These are phyloP conservation scores for Sturnus vulgaris DNA, from an alignment of 2,113 vertebrate species.

Conservation along the genomic window DNA sequence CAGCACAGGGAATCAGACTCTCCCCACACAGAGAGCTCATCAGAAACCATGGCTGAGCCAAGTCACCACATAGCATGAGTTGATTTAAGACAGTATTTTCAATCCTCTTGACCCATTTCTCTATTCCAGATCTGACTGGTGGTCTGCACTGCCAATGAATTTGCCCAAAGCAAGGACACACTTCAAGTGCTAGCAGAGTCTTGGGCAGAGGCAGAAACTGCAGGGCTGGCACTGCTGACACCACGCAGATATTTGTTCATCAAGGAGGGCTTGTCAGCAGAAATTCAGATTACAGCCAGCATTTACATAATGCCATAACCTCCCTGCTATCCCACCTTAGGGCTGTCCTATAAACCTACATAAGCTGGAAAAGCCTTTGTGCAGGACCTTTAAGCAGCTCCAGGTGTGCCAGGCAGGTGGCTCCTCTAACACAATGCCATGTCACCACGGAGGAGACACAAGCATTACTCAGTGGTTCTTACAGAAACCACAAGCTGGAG, in stretches of 20 bases:
- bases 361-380: background rate
- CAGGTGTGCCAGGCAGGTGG: background rate
- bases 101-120: background rate
- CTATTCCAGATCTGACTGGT: background rate
- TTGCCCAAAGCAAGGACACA: background rate
- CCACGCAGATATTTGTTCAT: background rate
- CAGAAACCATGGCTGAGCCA: background rate
- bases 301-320: background rate
- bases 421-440: background rate
- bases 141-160: background rate
- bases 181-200: background rate
- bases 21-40: background rate
- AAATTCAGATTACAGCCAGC: background rate
- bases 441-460: background rate
- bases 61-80: background rate
- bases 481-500: background rate
- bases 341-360: background rate
- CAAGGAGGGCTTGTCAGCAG: background rate
- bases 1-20: fast-evolving
- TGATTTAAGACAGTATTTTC: background rate
- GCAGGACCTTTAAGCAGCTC: background rate
- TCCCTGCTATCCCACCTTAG: background rate
- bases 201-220: background rate
- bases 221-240: background rate
- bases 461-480: background rate